Evolutionary conservation across 2,797 vertebrate species (phyloP).

Genomic region (Falco columbarius): DNA sequence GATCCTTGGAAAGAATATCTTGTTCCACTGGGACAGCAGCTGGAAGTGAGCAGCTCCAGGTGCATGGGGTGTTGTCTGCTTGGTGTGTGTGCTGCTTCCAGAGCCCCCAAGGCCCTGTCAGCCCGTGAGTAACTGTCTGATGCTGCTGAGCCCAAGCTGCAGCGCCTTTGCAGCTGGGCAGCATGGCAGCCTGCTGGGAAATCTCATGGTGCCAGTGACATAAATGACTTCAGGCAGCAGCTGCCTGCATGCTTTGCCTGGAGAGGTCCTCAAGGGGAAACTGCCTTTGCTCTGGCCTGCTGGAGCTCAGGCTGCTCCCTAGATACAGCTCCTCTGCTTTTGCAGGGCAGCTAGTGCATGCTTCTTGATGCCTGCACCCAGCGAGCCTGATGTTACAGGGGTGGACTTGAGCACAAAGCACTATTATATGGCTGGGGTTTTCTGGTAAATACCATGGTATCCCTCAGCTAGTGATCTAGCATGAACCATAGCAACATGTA

Average conservation of each 20-base stretch:
- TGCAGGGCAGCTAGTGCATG: not conserved
- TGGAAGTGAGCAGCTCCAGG: not conserved
- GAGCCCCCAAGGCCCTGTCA: not conserved
- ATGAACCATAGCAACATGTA: not conserved
- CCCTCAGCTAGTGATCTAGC: not conserved
- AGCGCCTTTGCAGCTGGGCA: not conserved
- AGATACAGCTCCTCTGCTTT: not conserved
- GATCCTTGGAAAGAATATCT: not conserved
- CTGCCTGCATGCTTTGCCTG: not conserved
- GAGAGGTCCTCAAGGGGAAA: not conserved
- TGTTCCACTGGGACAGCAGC: accelerated
- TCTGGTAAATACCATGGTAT: not conserved
- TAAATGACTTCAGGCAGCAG: not conserved
- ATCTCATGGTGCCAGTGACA: not conserved
- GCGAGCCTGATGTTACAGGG: not conserved
- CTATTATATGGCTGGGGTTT: not conserved
- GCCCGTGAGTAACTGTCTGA: not conserved
- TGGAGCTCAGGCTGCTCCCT: not conserved
- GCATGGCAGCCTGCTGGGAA: not conserved
- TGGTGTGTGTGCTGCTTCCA: not conserved
- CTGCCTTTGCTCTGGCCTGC: not conserved
- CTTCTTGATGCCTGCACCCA: not conserved
- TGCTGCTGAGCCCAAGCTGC: not conserved
- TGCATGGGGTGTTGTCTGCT: not conserved
- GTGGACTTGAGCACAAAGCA: not conserved